Evolutionary conservation across 2,888 invertebrate species (phyloP), one percentile per base, ranked within the genome.

Genomic region (Chrysodeixis includens): DNA sequence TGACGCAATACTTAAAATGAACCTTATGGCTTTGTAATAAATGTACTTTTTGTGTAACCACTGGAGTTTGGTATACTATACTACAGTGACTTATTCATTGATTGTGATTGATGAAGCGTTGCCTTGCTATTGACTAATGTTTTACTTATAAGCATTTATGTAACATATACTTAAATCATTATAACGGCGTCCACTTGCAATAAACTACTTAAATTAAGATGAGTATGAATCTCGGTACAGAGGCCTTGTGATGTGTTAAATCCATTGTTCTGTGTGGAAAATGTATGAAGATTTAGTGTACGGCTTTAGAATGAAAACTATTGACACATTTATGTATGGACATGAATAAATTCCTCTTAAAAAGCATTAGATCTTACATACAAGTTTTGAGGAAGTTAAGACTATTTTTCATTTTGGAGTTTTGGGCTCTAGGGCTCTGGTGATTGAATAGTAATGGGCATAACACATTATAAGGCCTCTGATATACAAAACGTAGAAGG

Each of bases 51-150:
- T 40, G 14, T 40, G 3, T 40, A 32, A 12, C 4, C 12, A 4
- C 35, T 14, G 32, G 14, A 10, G 12, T 35, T 35, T 12, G 12
- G 35, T 12, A 12, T 3, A 14, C 35, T 14, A 2, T 35, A 12
- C 35, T 35, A 3, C 12, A 14, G 35, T 1, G 35, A 35, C 35
- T 35, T 35, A 35, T 40, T 40, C n/a, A 40, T 40, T n/a, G 12
- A 40, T 40, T n/a, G 40, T n/a, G n/a, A 40, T n/a, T n/a, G 40
- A 40, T 40, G 6, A n/a, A 40, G 40, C n/a, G 40, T 40, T 40
- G 2, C 40, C 40, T 40, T 40, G 35, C 40, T 40, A 40, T 40
- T n/a, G n/a, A n/a, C n/a, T 40, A n/a, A 40, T 40, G n/a, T 40
- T n/a, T 40, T 40, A 40, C 35, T 35, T 12, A 35, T 35, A 12